Percentiles rank a stretch among this genome's conserved stretches.
phyloP scores from a whole-genome alignment of 2,113 vertebrate genomes.

The Prionailurus bengalensis region DNA sequence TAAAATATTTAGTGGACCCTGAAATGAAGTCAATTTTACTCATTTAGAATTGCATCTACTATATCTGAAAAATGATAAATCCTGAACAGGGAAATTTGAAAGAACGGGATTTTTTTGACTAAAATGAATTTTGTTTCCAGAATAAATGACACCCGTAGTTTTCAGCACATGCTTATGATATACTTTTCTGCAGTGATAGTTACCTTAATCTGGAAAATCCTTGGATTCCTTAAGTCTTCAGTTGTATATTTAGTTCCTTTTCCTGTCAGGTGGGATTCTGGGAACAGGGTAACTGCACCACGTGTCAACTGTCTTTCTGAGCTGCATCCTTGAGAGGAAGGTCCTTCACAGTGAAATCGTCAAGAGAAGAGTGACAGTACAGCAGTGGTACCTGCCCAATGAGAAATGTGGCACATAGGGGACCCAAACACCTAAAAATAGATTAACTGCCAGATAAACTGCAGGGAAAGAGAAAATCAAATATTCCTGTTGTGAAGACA shows the following conservation, averaged over 20 bases:
- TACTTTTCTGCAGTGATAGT: background rate
- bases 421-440: background rate
- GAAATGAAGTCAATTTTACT: constrained; percentile 65
- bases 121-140: constrained; percentile 21
- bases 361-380: background rate
- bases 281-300: background rate
- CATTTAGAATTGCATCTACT: constrained; percentile 57
- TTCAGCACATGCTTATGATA: constrained; percentile 4
- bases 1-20: constrained; percentile 65
- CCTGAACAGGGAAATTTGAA: background rate
- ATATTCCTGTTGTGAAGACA: background rate
- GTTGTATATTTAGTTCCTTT: background rate
- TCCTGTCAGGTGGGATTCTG: background rate
- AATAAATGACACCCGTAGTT: constrained; percentile 33
- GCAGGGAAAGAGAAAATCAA: background rate
- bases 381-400: background rate
- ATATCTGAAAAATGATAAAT: constrained; percentile 51
- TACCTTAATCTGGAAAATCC: background rate
- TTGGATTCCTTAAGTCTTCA: background rate
- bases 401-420: background rate
- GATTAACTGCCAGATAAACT: background rate
- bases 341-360: background rate
- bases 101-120: constrained; percentile 45
- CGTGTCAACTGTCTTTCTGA: background rate
- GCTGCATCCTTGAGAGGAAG: background rate